Evolutionary conservation across 2,888 invertebrate genomes (phyloP).

Genomic region (Torymus aiolomorphi): DNA sequence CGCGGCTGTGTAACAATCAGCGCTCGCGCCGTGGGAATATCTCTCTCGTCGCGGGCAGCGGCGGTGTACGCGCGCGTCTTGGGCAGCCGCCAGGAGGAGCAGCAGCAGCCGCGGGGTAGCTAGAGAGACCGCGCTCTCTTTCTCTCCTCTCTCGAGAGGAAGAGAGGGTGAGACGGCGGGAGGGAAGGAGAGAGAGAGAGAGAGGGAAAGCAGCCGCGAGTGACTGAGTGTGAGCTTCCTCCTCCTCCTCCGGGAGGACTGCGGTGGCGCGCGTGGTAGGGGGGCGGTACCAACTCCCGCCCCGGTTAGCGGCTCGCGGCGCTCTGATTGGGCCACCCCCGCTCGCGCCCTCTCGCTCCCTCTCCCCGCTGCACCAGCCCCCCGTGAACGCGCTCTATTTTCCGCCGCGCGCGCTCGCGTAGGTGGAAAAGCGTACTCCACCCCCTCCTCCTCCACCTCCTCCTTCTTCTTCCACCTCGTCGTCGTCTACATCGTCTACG

Average conservation of each 20-base stretch:
- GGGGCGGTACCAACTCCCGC: slow-evolving; percentile 55
- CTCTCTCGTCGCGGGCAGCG: slow-evolving; percentile 61
- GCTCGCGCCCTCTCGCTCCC: slow-evolving; percentile 52
- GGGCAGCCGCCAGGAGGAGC: slow-evolving; percentile 68
- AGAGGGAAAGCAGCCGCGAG: slow-evolving; percentile 46
- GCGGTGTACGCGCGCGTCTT: slow-evolving; percentile 68
- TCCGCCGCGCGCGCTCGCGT: slow-evolving; percentile 54
- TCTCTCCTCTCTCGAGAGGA: slow-evolving; percentile 52
- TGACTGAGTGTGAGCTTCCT: slow-evolving; percentile 46
- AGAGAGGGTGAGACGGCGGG: slow-evolving; percentile 57
- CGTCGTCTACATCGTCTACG: neutral
- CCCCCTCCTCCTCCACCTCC: neutral
- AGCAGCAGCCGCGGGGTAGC: slow-evolving; percentile 66
- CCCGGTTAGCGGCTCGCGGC: slow-evolving; percentile 70
- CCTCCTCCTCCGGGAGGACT: slow-evolving; percentile 61
- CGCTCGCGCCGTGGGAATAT: slow-evolving; percentile 73
- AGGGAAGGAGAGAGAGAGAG: slow-evolving; percentile 61
- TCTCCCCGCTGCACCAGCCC: slow-evolving; percentile 6
- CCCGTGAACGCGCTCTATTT: slow-evolving; percentile 15
- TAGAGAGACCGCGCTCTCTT: neutral
- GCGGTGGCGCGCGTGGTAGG: slow-evolving; percentile 60
- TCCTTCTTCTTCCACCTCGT: slow-evolving; percentile 16
- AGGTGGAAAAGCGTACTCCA: slow-evolving; percentile 31
- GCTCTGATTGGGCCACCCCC: slow-evolving; percentile 74
- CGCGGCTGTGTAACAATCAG: slow-evolving; percentile 70